These are phyloP conservation scores for Tethea ocularis DNA, from an alignment of 2,888 invertebrate genomes.

Conservation along the genomic window DNA sequence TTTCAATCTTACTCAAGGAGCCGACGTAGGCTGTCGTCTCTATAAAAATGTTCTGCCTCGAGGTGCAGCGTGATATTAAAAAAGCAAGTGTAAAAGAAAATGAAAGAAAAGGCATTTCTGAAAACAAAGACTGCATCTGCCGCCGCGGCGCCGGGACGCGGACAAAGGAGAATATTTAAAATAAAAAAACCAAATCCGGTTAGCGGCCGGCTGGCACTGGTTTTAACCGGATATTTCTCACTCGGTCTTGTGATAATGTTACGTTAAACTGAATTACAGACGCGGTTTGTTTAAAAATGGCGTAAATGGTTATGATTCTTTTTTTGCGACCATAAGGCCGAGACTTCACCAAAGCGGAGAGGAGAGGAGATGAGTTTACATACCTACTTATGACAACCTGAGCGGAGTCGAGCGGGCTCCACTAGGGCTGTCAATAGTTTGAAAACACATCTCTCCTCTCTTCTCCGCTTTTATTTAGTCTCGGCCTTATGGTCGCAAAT, in stretches of 20 bases:
- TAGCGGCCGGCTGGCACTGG: neutral
- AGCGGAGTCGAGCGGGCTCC: too few species aligned
- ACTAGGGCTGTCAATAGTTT: too few species aligned
- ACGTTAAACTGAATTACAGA: neutral
- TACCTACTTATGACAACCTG: too few species aligned
- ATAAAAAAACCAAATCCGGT: slow-evolving; percentile 6
- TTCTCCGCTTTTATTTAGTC: too few species aligned
- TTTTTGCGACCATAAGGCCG: neutral
- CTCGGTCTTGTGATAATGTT: neutral
- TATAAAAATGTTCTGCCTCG: neutral
- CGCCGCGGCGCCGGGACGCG: neutral
- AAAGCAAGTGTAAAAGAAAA: slow-evolving; percentile 12
- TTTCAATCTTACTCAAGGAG: neutral
- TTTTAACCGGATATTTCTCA: neutral
- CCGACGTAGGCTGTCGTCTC: neutral
- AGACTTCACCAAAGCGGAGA: too few species aligned
- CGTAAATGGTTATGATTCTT: neutral
- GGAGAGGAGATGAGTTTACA: too few species aligned
- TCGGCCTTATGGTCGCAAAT: too few species aligned
- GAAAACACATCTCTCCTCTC: too few species aligned
- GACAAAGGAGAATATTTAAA: slow-evolving; percentile 13
- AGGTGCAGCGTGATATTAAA: neutral
- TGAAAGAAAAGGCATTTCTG: slow-evolving; percentile 4
- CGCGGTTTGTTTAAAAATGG: neutral
- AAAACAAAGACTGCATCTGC: slow-evolving; percentile 8